Evolutionary conservation across 2,888 invertebrate genomes (phyloP).

Genomic region (Lagria hirta): DNA sequence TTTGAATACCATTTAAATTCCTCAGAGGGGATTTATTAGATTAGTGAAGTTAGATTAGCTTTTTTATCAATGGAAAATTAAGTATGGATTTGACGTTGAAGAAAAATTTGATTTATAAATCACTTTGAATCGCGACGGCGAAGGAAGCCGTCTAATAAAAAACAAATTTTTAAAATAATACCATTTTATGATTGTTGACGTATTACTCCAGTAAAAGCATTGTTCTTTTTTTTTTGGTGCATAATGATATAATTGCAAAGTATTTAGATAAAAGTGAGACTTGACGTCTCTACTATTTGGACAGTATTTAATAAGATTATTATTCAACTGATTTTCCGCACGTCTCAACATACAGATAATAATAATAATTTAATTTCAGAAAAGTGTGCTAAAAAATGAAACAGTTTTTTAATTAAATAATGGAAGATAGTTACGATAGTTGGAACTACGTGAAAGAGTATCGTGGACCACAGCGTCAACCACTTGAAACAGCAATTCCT

Average conservation of each 20-base stretch:
- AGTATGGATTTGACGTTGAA: slow-evolving; percentile 9
- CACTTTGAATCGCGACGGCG: no score
- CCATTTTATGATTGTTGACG: not conserved
- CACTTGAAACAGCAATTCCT: slow-evolving; percentile 51
- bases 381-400: slow-evolving; percentile 1
- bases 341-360: no score
- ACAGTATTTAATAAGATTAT: slow-evolving; percentile 20
- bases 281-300: slow-evolving; percentile 17
- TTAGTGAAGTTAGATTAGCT: slow-evolving; percentile 11
- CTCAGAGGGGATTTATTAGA: not conserved
- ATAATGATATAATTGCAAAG: not conserved
- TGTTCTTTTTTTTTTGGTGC: not conserved
- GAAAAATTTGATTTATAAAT: slow-evolving; percentile 9
- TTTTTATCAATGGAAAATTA: slow-evolving; percentile 8
- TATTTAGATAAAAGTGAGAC: slow-evolving; percentile 15
- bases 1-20: not conserved
- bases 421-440: slow-evolving; percentile 7
- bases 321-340: slow-evolving; percentile 8
- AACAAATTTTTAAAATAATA: not conserved
- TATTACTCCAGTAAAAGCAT: not conserved
- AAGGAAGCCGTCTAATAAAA: not conserved
- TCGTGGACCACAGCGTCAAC: slow-evolving; percentile 46
- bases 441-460: slow-evolving; percentile 41
- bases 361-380: slow-evolving; percentile 9
- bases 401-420: not conserved